These are phyloP conservation scores for Crotalus horridus DNA, from an alignment of 2,113 vertebrate genomes.

Conservation along the genomic window DNA sequence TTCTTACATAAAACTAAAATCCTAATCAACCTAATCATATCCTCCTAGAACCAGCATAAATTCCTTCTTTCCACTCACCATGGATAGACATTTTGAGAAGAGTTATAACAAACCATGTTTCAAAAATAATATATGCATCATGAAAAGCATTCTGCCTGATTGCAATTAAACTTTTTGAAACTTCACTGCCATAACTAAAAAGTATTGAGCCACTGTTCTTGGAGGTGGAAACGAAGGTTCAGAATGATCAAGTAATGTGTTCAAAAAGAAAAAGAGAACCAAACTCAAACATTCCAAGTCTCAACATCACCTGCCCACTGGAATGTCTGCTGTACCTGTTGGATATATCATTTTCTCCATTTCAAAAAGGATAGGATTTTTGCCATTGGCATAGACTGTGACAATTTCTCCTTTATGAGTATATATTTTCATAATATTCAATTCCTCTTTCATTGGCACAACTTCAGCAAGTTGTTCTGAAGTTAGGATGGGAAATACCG, in stretches of 20 bases:
- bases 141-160: neutral
- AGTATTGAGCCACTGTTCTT: neutral
- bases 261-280: neutral
- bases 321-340: conserved; percentile 77
- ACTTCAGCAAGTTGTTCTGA: conserved; percentile 78
- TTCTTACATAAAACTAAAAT: neutral
- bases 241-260: neutral
- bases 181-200: neutral
- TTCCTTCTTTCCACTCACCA: neutral
- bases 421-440: conserved; percentile 86
- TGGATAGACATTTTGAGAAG: neutral
- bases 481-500: conserved; percentile 78
- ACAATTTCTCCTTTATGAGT: conserved; percentile 85
- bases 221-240: neutral
- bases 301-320: neutral
- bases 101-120: neutral
- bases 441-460: conserved; percentile 88
- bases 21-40: neutral
- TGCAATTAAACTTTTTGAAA: neutral
- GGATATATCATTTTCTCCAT: conserved; percentile 84
- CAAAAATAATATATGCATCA: neutral
- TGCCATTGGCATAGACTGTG: conserved; percentile 81
- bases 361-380: conserved; percentile 90
- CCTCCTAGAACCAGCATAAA: neutral
- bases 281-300: neutral